Evolutionary conservation across 2,797 vertebrate genomes (phyloP).

Genomic region (Phrynocephalus vlangalii): DNA sequence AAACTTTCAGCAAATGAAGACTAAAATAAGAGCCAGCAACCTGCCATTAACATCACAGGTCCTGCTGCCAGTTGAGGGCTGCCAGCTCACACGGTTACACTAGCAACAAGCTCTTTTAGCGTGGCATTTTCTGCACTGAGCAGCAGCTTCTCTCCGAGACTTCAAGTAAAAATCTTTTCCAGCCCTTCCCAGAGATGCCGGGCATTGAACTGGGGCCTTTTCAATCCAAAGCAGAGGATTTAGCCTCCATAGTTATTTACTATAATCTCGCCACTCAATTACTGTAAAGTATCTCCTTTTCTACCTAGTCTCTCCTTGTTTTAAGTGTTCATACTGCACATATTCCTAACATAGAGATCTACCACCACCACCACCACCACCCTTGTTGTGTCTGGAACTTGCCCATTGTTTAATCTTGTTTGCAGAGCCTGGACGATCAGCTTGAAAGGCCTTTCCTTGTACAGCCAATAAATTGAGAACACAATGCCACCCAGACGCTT

Average conservation of each 20-base stretch:
- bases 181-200: not conserved
- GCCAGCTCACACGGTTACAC: too few species aligned
- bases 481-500: conserved; percentile 7
- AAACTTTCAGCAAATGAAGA: not conserved
- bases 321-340: not conserved
- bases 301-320: not conserved
- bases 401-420: not conserved
- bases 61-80: not conserved
- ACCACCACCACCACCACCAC: not conserved
- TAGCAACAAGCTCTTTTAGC: not conserved
- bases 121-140: not conserved
- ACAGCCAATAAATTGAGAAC: not conserved
- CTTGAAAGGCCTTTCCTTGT: not conserved
- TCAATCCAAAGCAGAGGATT: not conserved
- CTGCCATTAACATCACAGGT: not conserved
- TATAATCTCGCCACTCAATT: not conserved
- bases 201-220: not conserved
- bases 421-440: not conserved
- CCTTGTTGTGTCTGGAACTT: too few species aligned
- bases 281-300: not conserved
- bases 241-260: not conserved
- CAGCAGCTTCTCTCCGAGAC: not conserved
- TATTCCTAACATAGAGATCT: not conserved
- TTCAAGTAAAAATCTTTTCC: not conserved
- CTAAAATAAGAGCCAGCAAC: not conserved